Percentiles rank a stretch among this genome's conserved stretches.
phyloP scores from a whole-genome alignment of 2,888 invertebrate species.

The Anorthoa munda region DNA sequence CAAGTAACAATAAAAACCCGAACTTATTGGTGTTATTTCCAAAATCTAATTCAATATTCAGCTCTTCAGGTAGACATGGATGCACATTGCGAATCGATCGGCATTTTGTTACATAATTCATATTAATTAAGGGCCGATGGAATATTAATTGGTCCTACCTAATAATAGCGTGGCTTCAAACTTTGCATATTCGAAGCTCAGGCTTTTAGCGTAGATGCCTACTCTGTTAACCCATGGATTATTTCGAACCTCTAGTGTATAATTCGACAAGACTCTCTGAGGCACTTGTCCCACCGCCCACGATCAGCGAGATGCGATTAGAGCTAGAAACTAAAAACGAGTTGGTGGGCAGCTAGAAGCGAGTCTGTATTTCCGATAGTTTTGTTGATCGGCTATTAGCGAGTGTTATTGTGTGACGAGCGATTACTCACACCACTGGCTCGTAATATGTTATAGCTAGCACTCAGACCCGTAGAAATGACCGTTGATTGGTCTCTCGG shows the following conservation, averaged over 20 bases:
- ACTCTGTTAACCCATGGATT: not conserved
- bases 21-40: not conserved
- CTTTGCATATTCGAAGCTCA: slow-evolving; percentile 34
- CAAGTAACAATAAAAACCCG: not conserved
- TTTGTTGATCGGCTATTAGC: no score
- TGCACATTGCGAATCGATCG: slow-evolving; percentile 20
- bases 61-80: slow-evolving; percentile 3
- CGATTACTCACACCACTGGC: no score
- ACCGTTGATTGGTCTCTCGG: no score
- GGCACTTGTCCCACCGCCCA: not conserved
- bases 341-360: no score
- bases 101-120: slow-evolving; percentile 50
- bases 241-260: not conserved
- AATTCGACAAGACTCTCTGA: not conserved
- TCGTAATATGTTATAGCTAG: no score
- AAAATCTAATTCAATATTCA: slow-evolving; percentile 32
- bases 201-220: not conserved
- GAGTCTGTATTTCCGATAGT: no score
- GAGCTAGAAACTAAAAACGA: no score
- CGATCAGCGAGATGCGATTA: no score
- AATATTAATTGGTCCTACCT: slow-evolving; percentile 21
- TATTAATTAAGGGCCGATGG: slow-evolving; percentile 29
- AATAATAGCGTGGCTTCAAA: slow-evolving; percentile 29
- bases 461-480: no score
- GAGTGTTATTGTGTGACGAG: no score